phyloP scores from a whole-genome alignment of 2,113 vertebrate genomes.

The Sus scrofa region T2T-Sscrofa CM000822.6:15179001-15179500 shows the following conservation, averaged over 20 bases:
- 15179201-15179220: background rate
- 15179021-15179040: background rate
- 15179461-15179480: too few relatives aligned
- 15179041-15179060: background rate
- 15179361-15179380: background rate
- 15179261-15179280: background rate
- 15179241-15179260: background rate
- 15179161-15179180: background rate
- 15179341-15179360: rapidly evolving
- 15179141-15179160: rapidly evolving
- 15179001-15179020: background rate
- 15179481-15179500: too few relatives aligned
- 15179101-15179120: background rate
- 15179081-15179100: background rate
- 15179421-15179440: background rate
- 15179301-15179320: background rate
- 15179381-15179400: background rate
- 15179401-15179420: background rate
- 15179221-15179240: background rate
- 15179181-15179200: background rate
- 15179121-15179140: background rate
- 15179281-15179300: background rate
- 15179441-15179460: background rate
- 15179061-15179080: background rate
- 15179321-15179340: background rate